A percentile compares a stretch with the other conserved stretches of the same genome.
Evolutionary conservation across 2,888 invertebrate species (phyloP).

Genomic region (Cremastinae sp.): DNA sequence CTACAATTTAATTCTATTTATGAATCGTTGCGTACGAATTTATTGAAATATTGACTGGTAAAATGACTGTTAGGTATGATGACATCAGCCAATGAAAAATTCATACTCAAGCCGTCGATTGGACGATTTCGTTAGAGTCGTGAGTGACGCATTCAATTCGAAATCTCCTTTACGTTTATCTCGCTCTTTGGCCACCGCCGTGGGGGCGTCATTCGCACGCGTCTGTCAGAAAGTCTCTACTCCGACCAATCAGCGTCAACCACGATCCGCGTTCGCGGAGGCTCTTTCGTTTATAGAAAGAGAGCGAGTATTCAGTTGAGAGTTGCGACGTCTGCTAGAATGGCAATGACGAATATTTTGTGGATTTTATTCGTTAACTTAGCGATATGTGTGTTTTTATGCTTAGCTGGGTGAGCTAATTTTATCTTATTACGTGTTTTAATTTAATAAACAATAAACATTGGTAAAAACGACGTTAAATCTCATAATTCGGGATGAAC

Average conservation of each 20-base stretch:
- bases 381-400: conserved; percentile 70
- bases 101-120: too few relatives aligned
- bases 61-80: too few relatives aligned
- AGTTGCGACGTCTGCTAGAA: conserved; percentile 76
- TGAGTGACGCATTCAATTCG: too few relatives aligned
- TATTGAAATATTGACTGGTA: too few relatives aligned
- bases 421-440: not conserved
- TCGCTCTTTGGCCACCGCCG: too few relatives aligned
- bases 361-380: conserved; percentile 75
- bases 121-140: too few relatives aligned
- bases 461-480: not conserved
- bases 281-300: conserved; percentile 40
- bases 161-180: too few relatives aligned
- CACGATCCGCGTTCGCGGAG: conserved; percentile 71
- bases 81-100: too few relatives aligned
- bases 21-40: too few relatives aligned
- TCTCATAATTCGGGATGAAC: not conserved
- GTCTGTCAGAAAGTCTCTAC: not conserved
- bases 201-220: too few relatives aligned
- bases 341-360: conserved; percentile 75
- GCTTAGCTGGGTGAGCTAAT: conserved; percentile 74
- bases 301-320: conserved; percentile 5
- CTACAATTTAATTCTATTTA: too few relatives aligned
- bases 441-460: not conserved
- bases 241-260: conserved; percentile 72